A percentile compares a stretch with the other conserved stretches of the same genome.
Evolutionary conservation across 1,140 invertebrate genomes (phyloP).

Genomic region (Araneus ventricosus): DNA sequence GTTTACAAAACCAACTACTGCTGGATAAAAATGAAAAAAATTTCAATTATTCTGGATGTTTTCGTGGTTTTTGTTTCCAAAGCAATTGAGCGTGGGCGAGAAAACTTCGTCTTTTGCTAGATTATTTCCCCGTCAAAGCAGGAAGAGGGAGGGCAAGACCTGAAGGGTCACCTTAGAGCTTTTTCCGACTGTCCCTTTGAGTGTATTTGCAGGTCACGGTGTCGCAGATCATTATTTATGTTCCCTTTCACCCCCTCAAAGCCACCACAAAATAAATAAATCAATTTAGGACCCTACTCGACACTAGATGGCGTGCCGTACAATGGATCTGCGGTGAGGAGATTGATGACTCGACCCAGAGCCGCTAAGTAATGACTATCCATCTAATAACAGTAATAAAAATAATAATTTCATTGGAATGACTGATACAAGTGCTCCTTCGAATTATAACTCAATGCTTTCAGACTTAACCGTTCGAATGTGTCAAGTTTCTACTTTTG

Average conservation of each 20-base stretch:
- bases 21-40: no score
- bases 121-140: background rate
- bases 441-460: background rate
- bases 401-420: background rate
- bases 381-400: slow-evolving; percentile 21
- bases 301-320: background rate
- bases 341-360: background rate
- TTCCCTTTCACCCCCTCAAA: slow-evolving; percentile 5
- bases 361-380: slow-evolving; percentile 22
- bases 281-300: slow-evolving; percentile 20
- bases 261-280: slow-evolving; percentile 25
- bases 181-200: background rate
- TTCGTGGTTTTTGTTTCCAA: background rate
- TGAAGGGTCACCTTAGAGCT: background rate
- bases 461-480: background rate
- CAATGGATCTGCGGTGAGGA: background rate
- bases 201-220: slow-evolving; percentile 15
- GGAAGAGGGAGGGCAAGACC: background rate
- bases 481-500: background rate
- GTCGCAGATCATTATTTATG: slow-evolving; percentile 30
- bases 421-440: background rate
- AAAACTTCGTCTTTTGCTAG: background rate
- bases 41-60: no score
- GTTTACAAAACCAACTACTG: no score
- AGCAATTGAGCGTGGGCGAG: slow-evolving; percentile 6